Base-by-base conservation (phyloP, 64 coral and sea anemone genomes). In the Pocillopora damicornis region DNA sequence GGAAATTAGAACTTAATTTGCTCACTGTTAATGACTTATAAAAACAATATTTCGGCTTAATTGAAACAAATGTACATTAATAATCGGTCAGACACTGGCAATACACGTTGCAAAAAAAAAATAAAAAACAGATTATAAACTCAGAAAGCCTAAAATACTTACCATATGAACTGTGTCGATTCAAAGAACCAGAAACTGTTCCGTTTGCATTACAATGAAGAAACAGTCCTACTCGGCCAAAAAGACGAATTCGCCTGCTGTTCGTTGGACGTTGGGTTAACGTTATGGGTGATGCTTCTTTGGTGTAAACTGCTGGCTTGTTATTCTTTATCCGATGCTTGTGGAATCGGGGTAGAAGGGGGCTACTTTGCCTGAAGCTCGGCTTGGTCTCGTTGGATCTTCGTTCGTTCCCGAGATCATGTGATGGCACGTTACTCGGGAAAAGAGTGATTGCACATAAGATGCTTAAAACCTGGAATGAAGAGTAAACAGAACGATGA, bases 201-300 rank as follows among this genome's bases (percentile, higher is more conserved):
- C 90, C 90, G 87, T 92, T 92, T 0, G 2, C n/a, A 61, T 87
- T 64, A n/a, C 86, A 77, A 1, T 84, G 57, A 15, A 92, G 63
- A 37, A 92, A 92, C 13, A 67, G 68, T 0, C 90, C 90, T n/a
- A 92, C 83, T 16, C 90, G 90, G 74, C 75, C 63, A 73, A 92
- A 92, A 11, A 92, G 15, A 2, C 45, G 60, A 22, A 87, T 51
- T 87, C 45, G 61, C 37, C 65, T 23, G 30, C 15, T 73, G 63
- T 86, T 92, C 57, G 90, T 87, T 65, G 82, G 83, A 1, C 11
- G 26, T 73, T 35, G 69, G 8, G 90, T 80, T 15, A 87, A 79
- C 8, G 42, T 26, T 45, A 51, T 9, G 14, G 45, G 75, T 18
- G 37, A 18, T 37, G 35, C 7, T 42, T 68, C 61, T 36, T 17